A percentile compares a stretch with the other conserved stretches of the same genome.
Conservation (phyloP, 2,113 vertebrate species). For the Chionomys nivalis region DNA sequence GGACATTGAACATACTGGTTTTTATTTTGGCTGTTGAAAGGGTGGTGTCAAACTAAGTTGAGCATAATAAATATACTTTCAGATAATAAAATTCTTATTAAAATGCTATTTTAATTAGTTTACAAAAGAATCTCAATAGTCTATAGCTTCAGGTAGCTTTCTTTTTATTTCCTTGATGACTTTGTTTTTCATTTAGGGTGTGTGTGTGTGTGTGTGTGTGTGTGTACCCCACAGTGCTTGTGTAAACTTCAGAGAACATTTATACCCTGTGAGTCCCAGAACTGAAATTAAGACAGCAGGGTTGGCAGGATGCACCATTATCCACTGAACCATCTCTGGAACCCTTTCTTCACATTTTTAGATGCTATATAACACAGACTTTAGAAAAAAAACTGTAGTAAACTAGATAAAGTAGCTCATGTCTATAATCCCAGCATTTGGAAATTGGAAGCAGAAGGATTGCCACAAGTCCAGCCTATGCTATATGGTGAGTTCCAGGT, state of each 20-base stretch:
- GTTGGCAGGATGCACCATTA: neutral
- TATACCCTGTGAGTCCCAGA: neutral
- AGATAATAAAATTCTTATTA: neutral
- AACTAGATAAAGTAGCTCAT: neutral
- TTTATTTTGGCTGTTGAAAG: neutral
- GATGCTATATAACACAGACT: neutral
- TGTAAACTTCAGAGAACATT: neutral
- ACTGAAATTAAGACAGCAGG: neutral
- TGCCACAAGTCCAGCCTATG: neutral
- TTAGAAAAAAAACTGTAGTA: neutral
- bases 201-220: neutral
- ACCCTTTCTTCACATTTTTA: constrained; percentile 1
- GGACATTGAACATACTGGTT: neutral
- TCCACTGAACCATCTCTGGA: neutral
- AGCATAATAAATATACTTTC: constrained; percentile 8
- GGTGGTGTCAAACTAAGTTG: neutral
- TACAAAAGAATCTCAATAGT: neutral
- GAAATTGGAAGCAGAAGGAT: neutral
- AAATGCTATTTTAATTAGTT: neutral
- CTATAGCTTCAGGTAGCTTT: neutral
- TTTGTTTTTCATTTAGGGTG: neutral
- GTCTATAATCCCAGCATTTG: neutral
- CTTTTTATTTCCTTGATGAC: neutral
- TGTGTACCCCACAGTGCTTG: neutral
- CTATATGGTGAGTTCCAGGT: neutral